These are phyloP conservation scores for Lasioglossum marginatum DNA, from an alignment of 2,888 invertebrate genomes.

Conservation along the genomic window DNA sequence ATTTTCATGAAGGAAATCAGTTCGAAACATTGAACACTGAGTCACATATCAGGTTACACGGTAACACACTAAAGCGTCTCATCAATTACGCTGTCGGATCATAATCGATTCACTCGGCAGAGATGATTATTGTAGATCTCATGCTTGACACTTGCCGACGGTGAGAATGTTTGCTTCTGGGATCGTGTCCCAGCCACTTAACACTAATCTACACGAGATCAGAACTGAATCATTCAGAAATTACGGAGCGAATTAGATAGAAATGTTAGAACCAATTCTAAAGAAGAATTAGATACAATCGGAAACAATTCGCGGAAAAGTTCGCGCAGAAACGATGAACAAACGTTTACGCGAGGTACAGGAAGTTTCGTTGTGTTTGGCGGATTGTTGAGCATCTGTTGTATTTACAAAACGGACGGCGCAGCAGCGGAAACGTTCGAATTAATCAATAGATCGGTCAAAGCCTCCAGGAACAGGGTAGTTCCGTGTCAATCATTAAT, in stretches of 20 bases:
- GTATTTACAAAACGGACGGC: not conserved
- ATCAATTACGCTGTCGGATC: not conserved
- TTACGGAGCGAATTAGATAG: not conserved
- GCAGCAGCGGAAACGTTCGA: not conserved
- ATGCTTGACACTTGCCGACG: not conserved
- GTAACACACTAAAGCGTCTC: not conserved
- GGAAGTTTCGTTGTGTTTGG: no score
- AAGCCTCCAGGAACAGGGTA: not conserved
- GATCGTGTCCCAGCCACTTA: slow-evolving; percentile 4
- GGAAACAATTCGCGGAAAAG: no score
- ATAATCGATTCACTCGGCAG: not conserved
- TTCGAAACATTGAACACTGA: no score
- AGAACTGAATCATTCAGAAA: not conserved
- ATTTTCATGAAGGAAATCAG: no score
- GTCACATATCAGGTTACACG: not conserved
- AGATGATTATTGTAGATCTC: slow-evolving; percentile 2
- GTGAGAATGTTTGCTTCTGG: slow-evolving; percentile 3
- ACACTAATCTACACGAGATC: not conserved
- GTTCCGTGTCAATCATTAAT: slow-evolving; percentile 39
- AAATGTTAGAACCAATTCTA: not conserved
- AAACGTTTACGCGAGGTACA: no score
- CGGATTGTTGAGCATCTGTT: not conserved
- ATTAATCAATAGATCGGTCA: slow-evolving; percentile 1
- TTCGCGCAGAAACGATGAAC: no score
- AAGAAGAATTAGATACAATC: not conserved